A percentile compares a stretch with the other conserved stretches of the same genome.
These are phyloP conservation scores for Lissonota sp. DNA, from an alignment of 2,888 invertebrate species.

Conservation along the genomic window DNA sequence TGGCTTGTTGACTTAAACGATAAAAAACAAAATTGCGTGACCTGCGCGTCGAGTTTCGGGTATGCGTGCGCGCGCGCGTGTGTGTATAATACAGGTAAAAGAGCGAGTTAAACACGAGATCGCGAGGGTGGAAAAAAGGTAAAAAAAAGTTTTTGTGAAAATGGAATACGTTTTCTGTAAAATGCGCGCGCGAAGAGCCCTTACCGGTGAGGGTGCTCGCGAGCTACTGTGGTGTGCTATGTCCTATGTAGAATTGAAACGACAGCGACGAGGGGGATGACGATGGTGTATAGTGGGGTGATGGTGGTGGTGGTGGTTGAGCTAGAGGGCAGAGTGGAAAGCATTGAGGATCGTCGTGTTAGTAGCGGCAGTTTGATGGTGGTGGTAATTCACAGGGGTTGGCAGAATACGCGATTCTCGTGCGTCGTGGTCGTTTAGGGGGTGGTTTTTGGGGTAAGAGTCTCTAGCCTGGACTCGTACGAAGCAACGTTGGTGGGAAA, in stretches of 20 bases:
- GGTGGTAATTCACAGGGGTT: slow-evolving; percentile 48
- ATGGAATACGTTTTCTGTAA: slow-evolving; percentile 22
- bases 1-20: slow-evolving; percentile 10
- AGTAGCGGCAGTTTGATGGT: slow-evolving; percentile 35
- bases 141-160: slow-evolving; percentile 32
- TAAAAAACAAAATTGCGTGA: slow-evolving; percentile 36
- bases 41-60: slow-evolving; percentile 27
- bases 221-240: slow-evolving; percentile 82
- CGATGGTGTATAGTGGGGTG: slow-evolving; percentile 55
- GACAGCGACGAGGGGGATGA: slow-evolving; percentile 77
- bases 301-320: slow-evolving; percentile 66
- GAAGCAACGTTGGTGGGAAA: slow-evolving; percentile 32
- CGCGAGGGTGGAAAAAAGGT: slow-evolving; percentile 11
- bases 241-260: slow-evolving; percentile 79
- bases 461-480: slow-evolving; percentile 68
- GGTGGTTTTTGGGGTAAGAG: slow-evolving; percentile 79
- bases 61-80: neutral
- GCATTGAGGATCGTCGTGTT: slow-evolving; percentile 24
- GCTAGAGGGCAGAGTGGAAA: slow-evolving; percentile 55
- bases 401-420: slow-evolving; percentile 32
- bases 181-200: slow-evolving; percentile 76
- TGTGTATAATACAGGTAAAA: slow-evolving; percentile 9
- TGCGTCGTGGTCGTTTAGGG: slow-evolving; percentile 67
- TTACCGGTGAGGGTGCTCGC: slow-evolving; percentile 80
- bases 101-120: slow-evolving; percentile 42